These are phyloP conservation scores for Epizoanthus ramosus DNA, from an alignment of 92 coral and sea anemone species.

Conservation along the genomic window DNA sequence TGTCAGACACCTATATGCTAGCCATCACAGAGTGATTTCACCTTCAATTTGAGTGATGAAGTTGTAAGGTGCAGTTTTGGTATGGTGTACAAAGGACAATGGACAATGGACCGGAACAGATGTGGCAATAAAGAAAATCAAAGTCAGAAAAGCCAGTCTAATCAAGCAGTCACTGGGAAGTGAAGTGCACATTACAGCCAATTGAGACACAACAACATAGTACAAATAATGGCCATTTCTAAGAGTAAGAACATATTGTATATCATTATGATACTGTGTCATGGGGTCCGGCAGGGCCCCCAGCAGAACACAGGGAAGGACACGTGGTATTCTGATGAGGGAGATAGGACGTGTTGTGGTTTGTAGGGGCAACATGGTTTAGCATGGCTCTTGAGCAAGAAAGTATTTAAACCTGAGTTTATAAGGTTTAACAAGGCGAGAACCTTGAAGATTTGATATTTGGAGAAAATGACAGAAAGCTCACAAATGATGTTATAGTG, in stretches of 20 bases:
- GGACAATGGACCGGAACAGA: conserved; percentile 42
- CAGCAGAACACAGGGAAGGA: no score
- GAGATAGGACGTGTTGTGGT: no score
- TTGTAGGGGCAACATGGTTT: no score
- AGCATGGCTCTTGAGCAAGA: no score
- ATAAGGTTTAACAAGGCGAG: no score
- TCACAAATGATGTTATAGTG: conserved; percentile 18
- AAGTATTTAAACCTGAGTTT: no score
- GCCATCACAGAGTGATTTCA: conserved; percentile 36
- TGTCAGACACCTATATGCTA: conserved; percentile 9
- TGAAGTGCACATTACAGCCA: conserved; percentile 36
- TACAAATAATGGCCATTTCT: conserved; percentile 42
- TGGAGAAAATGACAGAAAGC: conserved; percentile 7
- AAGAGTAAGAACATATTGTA: conserved; percentile 8
- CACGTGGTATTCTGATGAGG: no score
- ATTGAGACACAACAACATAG: conserved; percentile 32
- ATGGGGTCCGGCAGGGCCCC: no score
- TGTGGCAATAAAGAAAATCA: conserved; percentile 41
- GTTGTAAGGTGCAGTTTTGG: conserved; percentile 40
- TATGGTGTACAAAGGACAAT: neutral
- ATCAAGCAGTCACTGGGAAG: conserved; percentile 23
- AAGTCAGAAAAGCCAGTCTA: conserved; percentile 28
- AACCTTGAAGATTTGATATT: conserved; percentile 42
- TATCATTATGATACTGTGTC: no score
- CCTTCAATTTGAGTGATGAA: conserved; percentile 27